phyloP scores from a whole-genome alignment of 2,797 vertebrate species.

The Eremophila alpestris region DNA sequence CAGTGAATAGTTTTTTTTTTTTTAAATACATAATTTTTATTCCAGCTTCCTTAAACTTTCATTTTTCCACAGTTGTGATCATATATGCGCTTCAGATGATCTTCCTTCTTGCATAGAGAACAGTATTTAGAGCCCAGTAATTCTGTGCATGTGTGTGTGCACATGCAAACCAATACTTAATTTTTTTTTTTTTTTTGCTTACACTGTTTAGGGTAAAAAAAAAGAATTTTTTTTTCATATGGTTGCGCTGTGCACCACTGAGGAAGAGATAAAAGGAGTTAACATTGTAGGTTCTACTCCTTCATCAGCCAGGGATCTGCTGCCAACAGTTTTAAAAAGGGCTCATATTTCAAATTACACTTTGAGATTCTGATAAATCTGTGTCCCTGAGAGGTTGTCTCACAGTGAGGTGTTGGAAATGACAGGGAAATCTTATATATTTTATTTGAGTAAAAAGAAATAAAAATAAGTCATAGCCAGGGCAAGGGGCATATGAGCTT shows the following conservation, averaged over 20 bases:
- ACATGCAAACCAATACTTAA: not conserved
- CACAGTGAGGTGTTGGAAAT: not conserved
- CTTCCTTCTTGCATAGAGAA: not conserved
- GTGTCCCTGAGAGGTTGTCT: not conserved
- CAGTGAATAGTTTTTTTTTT: not conserved
- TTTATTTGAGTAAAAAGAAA: not conserved
- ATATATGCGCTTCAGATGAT: not conserved
- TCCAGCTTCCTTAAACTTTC: not conserved
- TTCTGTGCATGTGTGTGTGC: not conserved
- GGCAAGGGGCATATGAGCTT: not conserved
- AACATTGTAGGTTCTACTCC: not conserved
- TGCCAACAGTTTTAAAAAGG: slow-evolving; percentile 9
- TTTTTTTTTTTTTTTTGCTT: not conserved
- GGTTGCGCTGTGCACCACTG: not conserved
- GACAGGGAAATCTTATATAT: not conserved
- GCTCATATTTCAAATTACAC: slow-evolving; percentile 17
- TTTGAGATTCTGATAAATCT: slow-evolving; percentile 5
- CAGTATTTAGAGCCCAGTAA: not conserved
- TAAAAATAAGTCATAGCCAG: not conserved
- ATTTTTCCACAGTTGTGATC: not conserved
- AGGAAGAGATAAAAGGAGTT: not conserved
- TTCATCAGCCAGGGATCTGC: not conserved
- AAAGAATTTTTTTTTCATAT: not conserved
- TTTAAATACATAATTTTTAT: not conserved
- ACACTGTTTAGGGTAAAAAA: not conserved